Evolutionary conservation across 2,888 invertebrate species (phyloP).

Genomic region (Lepas anatifera): DNA sequence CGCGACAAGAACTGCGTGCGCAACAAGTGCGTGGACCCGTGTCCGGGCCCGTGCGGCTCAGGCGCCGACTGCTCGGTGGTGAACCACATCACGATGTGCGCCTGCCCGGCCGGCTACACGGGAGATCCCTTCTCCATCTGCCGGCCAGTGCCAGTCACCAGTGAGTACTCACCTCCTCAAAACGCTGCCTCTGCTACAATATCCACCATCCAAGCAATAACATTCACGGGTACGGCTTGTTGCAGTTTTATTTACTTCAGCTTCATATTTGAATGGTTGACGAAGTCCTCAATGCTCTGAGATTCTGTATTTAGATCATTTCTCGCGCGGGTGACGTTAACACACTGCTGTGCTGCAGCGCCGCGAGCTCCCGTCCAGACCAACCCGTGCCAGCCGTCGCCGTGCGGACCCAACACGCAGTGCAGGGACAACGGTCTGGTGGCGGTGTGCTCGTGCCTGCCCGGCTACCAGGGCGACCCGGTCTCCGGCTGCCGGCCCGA

Average conservation of each 20-base stretch:
- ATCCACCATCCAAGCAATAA: too few relatives aligned
- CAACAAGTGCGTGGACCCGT: slow-evolving; percentile 46
- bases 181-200: too few relatives aligned
- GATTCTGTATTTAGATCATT: too few relatives aligned
- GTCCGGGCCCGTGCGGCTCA: slow-evolving; percentile 68
- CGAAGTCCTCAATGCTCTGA: too few relatives aligned
- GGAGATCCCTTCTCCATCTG: slow-evolving; percentile 49
- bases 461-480: slow-evolving; percentile 63
- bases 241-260: too few relatives aligned
- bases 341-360: too few relatives aligned
- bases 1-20: slow-evolving; percentile 54
- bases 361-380: slow-evolving; percentile 12
- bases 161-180: not conserved
- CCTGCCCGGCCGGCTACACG: slow-evolving; percentile 51
- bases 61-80: slow-evolving; percentile 59
- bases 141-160: slow-evolving; percentile 31
- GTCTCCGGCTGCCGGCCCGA: slow-evolving; percentile 59
- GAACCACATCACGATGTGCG: slow-evolving; percentile 66
- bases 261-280: too few relatives aligned
- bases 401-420: slow-evolving; percentile 73
- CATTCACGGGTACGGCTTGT: too few relatives aligned
- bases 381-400: slow-evolving; percentile 66
- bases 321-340: too few relatives aligned
- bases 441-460: slow-evolving; percentile 71
- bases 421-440: slow-evolving; percentile 34